Base-by-base conservation (phyloP, 2,888 invertebrate species). In the Neocrepidodera transversa region DNA sequence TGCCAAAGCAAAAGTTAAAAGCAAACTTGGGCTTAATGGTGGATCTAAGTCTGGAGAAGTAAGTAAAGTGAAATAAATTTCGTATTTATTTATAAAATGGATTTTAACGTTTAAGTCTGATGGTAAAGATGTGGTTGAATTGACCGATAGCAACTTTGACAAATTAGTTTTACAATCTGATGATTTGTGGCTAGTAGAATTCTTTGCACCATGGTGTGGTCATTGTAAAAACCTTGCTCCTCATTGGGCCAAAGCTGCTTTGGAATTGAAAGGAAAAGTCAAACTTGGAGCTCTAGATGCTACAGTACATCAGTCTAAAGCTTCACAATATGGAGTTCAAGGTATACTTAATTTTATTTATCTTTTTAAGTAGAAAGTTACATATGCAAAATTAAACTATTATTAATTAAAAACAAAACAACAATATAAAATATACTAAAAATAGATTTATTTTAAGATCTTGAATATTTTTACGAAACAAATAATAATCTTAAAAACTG, bases 251-350 rank as follows among this genome's bases (percentile, higher is more conserved):
- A 88, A 91, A 75, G 99, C 99, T 1, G 98, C 99, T 13, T 83
- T 89, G 47, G 91, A 97, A 77, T 86, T 99, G 14, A 97, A 95
- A 82, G 98, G 97, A 72, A 97, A 97, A 84, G 92, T 90, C 11
- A 98, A 97, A 82, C 78, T 99, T 13, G 99, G 97, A 59, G 97
- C 97, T 2, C 78, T 99, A 0, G 99, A 99, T 82, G 97, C 98
- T 0, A 99, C 98, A 0, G 92, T 91, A 0, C 91, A 99, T 81
- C 88, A 89, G 60, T 78, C 82, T 10, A 93, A 90, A 80, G 93
- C 96, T 0, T 83, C 86, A 66, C 87, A 91, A 74, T 98, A 92
- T 79, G 89, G 88, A 68, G 91, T 98, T 26, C 88, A 90, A 68
- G 63, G 62, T 62, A 51, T 42, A 28, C 10, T 10, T 28, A 3